phyloP scores from a whole-genome alignment of 2,888 invertebrate species.

The Sesamia inferens region DNA sequence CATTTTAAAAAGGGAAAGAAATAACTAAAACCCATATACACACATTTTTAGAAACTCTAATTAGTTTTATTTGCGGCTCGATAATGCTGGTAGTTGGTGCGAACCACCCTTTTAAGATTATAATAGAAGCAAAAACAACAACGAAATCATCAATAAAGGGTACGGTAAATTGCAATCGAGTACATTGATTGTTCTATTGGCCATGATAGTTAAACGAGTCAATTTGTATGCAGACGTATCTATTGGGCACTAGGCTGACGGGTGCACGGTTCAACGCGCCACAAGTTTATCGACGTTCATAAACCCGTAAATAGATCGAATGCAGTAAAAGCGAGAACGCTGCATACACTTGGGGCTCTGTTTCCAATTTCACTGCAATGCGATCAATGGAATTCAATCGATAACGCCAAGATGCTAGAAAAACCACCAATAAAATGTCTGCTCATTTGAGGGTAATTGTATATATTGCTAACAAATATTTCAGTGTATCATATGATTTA shows the following conservation, averaged over 20 bases:
- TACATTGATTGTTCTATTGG: conserved; percentile 32
- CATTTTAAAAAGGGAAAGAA: conserved; percentile 33
- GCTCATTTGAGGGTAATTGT: conserved; percentile 2
- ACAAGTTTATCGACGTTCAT: conserved; percentile 82
- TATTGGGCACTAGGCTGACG: conserved; percentile 63
- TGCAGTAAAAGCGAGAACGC: conserved; percentile 81
- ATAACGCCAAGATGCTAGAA: conserved; percentile 60
- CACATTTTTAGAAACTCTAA: neutral
- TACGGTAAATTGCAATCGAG: conserved; percentile 10
- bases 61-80: neutral
- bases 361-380: conserved; percentile 83
- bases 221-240: conserved; percentile 68
- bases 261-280: conserved; percentile 76
- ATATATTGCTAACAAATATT: neutral
- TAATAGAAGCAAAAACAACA: neutral
- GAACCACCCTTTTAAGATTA: neutral
- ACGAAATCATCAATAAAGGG: conserved; percentile 10
- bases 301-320: conserved; percentile 88
- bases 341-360: conserved; percentile 69
- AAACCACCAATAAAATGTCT: conserved; percentile 42
- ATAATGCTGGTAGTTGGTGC: neutral
- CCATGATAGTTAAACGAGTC: conserved; percentile 48
- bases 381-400: conserved; percentile 81
- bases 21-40: conserved; percentile 1
- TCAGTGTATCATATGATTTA: neutral